A percentile compares a stretch with the other conserved stretches of the same genome.
These are phyloP conservation scores for Lepidothrix coronata DNA, from an alignment of 2,113 vertebrate genomes.

Conservation along the genomic window DNA sequence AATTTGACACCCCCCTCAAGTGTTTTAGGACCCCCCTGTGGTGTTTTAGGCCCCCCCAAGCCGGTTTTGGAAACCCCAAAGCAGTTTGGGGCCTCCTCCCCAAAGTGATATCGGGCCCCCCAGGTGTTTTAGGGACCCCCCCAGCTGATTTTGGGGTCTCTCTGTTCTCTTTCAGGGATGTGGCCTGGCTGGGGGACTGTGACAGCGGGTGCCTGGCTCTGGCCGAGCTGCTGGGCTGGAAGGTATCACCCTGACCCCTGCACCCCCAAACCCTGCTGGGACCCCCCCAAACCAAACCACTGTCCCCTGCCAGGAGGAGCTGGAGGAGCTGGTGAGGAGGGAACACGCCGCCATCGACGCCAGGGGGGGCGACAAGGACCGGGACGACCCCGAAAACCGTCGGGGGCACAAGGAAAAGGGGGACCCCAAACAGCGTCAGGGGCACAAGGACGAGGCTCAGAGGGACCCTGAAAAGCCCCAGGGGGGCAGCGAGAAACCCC, in stretches of 20 bases:
- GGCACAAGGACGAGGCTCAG: background rate
- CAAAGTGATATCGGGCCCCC: too few relatives aligned
- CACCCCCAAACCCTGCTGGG: background rate
- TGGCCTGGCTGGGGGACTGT: background rate
- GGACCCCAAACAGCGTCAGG: too few relatives aligned
- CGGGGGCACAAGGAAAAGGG: rapidly evolving
- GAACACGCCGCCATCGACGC: background rate
- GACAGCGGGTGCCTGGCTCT: background rate
- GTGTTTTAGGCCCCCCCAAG: too few relatives aligned
- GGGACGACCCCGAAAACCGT: background rate
- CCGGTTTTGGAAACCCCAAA: too few relatives aligned
- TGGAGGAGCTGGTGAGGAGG: background rate
- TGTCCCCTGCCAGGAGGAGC: background rate
- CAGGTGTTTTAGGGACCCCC: too few relatives aligned
- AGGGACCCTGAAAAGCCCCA: background rate
- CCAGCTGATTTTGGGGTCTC: background rate
- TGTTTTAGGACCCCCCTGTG: too few relatives aligned
- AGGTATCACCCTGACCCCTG: background rate
- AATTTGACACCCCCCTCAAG: too few relatives aligned
- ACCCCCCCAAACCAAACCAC: background rate
- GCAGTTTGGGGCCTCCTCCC: too few relatives aligned
- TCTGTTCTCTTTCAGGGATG: background rate
- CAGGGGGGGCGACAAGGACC: rapidly evolving
- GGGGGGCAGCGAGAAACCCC: background rate
- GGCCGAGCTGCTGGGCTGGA: background rate